Conservation (phyloP, 1,140 invertebrate species). For the Physella acuta region DNA sequence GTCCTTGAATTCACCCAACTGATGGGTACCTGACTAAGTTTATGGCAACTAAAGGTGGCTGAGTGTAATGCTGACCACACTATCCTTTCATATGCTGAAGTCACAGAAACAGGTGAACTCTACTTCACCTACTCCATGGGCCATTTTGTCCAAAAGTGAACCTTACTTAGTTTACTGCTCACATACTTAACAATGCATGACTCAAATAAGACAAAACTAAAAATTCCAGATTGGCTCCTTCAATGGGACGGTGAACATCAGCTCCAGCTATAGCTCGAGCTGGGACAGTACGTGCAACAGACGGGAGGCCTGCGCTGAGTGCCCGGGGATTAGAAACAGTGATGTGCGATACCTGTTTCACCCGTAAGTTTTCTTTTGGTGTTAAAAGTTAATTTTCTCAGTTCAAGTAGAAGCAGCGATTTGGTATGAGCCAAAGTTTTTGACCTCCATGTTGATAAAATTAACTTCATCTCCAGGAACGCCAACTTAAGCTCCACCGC, state of each 20-base stretch:
- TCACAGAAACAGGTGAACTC: too few species aligned
- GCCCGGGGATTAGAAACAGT: constrained; percentile 42
- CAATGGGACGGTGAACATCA: constrained; percentile 5
- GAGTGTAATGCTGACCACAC: too few species aligned
- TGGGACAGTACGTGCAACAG: constrained; percentile 50
- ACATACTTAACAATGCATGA: too few species aligned
- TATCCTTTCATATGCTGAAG: too few species aligned
- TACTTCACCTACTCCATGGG: too few species aligned
- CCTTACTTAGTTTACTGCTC: not conserved
- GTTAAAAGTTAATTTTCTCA: too few species aligned
- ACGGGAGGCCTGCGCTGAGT: constrained; percentile 46
- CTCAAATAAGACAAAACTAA: too few species aligned
- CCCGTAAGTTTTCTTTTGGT: not conserved
- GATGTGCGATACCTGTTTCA: constrained; percentile 30
- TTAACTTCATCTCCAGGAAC: too few species aligned
- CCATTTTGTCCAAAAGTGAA: not conserved
- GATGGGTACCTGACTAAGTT: not conserved
- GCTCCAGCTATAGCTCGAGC: constrained; percentile 25
- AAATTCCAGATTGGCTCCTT: constrained; percentile 52
- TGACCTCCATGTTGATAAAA: too few species aligned
- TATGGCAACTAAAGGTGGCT: not conserved
- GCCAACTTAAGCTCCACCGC: not conserved
- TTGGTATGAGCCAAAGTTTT: too few species aligned
- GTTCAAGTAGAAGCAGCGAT: too few species aligned
- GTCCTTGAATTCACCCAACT: not conserved